Evolutionary conservation across 1,140 invertebrate genomes (phyloP), one percentile per base, ranked within the genome.

Genomic region (Hormaphis cornu): DNA sequence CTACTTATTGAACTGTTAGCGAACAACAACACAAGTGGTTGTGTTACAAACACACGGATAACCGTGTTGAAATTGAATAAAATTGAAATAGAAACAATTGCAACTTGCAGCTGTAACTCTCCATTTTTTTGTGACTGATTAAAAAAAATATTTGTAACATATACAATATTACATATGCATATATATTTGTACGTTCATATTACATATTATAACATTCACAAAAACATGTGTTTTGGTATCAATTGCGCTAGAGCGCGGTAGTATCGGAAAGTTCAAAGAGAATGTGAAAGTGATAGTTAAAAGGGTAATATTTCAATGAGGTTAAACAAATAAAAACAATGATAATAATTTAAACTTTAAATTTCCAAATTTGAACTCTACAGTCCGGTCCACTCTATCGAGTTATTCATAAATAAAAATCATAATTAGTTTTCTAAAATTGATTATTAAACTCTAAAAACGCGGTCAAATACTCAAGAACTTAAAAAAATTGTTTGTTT

Each of bases 61-160:
- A 50, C 61, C n/a, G 44, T 48, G 61, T 48, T 48, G 42, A 30
- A 66, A 66, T 66, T 66, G 44, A 50, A 46, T 48, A 48, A 66
- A 66, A 66, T 50, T 66, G 44, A 66, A 66, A 33, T 30, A 18
- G 42, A 66, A 46, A 66, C 42, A 48, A 48, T 66, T 48, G 61
- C 61, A 66, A 44, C 61, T 66, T 48, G 61, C 61, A 66, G 61
- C 61, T 48, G 28, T 48, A 66, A 66, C 61, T 66, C 61, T 66
- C 61, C 61, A 66, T 66, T 66, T 66, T 61, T 66, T 66, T 66
- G 61, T 66, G 61, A 66, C 61, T 66, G 61, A 66, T 66, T 66
- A 66, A 66, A 66, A 66, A 66, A 66, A 33, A 20, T 5, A 59
- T 24, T 37, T 40, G 22, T 22, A 37, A 56, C 22, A 33, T 56